Evolutionary conservation across 2,888 invertebrate species (phyloP).

Genomic region (Galerucella nymphaeae): DNA sequence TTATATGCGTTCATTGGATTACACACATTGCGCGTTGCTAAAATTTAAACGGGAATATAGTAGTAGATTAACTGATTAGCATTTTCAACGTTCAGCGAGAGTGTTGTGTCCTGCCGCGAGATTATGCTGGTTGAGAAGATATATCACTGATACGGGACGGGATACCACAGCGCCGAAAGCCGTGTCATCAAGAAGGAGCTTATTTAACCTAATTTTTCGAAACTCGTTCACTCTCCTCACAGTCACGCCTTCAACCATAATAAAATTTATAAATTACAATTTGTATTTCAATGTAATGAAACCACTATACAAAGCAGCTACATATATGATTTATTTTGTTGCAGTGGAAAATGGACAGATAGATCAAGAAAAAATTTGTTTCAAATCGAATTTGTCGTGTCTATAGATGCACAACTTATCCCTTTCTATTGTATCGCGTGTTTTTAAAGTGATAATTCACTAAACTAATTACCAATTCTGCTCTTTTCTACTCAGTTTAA

Average conservation of each 20-base stretch:
- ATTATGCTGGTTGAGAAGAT: constrained; percentile 20
- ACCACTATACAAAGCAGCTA: background rate
- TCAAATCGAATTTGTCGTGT: no score
- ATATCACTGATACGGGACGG: background rate
- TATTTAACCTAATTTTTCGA: background rate
- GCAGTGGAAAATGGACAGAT: background rate
- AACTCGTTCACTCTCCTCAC: background rate
- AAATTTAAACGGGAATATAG: constrained; percentile 36
- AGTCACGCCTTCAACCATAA: background rate
- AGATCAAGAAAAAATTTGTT: no score
- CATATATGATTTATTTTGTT: background rate
- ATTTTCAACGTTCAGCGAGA: constrained; percentile 25
- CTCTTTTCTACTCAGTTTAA: no score
- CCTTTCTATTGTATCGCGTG: no score
- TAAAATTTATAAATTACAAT: background rate
- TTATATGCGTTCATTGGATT: constrained; percentile 38
- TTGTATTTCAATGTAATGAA: background rate
- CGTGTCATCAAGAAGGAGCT: constrained; percentile 3
- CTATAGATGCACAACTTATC: no score
- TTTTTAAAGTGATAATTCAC: no score
- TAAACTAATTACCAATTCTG: no score
- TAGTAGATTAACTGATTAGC: constrained; percentile 38
- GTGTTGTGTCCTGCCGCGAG: constrained; percentile 1
- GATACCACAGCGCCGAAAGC: constrained; percentile 3
- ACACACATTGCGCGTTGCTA: constrained; percentile 38